Evolutionary conservation across 2,797 vertebrate genomes (phyloP), one percentile per base, ranked within the genome.

Genomic region (Hydrolagus colliei): DNA sequence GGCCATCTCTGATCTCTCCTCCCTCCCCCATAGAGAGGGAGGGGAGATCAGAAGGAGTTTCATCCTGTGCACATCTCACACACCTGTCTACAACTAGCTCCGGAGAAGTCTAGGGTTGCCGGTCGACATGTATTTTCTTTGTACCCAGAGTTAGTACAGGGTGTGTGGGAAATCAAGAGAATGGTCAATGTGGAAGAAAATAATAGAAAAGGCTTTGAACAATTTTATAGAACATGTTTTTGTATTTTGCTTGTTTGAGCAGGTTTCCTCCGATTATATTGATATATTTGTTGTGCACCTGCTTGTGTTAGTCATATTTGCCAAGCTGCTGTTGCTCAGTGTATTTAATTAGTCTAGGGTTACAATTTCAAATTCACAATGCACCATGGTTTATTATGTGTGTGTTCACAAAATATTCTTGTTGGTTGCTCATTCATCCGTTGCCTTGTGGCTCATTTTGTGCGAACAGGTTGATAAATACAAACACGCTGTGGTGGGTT

Each of bases 261-360:
- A 68, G 1, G 2, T 20, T 68, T 41, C 27, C 1, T 68, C 62
- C n/a, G 18, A 82, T 41, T 9, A 10, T 18, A 82, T 82, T 82
- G 27, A 35, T 8, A 14, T 16, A 68, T 68, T 18, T 65, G 20
- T 65, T 41, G 5, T 41, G 16, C 62, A 82, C 32, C 79, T 82
- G 63, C 65, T 18, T 68, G 14, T 41, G 20, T 22, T 68, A 82
- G 16, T 35, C 41, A 68, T 59, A 68, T 82, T 82, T 68, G 27
- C 65, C 27, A 27, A 82, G 16, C 65, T 18, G 41, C 32, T 9
- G 32, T 80, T 32, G 12, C 27, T 35, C 8, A 1, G 27, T 41
- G 9, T n/a, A 82, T 82, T 82, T 82, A 82, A 68, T 82, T 82
- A 41, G 62, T 82, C 68, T 82, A 27, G 41, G 16, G 20, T 68